Percentiles rank a stretch among this genome's conserved stretches.
phyloP scores from a whole-genome alignment of 2,113 vertebrate genomes.

The Ciconia boyciana region DNA sequence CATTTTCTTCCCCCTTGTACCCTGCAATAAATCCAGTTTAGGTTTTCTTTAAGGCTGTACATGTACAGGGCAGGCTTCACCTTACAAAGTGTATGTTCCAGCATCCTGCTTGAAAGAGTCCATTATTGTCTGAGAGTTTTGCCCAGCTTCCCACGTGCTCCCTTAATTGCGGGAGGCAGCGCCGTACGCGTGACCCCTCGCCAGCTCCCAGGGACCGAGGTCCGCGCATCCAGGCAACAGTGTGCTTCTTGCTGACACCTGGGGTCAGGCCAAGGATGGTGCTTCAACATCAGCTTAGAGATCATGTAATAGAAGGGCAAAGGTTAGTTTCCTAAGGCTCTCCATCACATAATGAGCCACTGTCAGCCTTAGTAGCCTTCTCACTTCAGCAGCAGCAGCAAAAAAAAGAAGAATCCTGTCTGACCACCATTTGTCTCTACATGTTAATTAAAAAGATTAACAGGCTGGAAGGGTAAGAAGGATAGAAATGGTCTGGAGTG shows the following conservation, averaged over 20 bases:
- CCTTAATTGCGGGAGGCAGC: not conserved
- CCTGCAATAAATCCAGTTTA: not conserved
- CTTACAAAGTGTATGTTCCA: not conserved
- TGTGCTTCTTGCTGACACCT: not conserved
- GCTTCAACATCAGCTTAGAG: not conserved
- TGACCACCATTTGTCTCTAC: not conserved
- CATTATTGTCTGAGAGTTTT: not conserved
- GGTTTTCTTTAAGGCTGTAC: not conserved
- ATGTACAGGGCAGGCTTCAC: not conserved
- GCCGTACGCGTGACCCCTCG: accelerated
- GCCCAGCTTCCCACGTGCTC: not conserved
- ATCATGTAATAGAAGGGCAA: slow-evolving; percentile 1
- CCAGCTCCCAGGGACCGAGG: not conserved
- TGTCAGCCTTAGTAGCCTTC: not conserved
- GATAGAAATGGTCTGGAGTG: not conserved
- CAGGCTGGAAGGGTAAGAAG: not conserved
- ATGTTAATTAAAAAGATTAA: not conserved
- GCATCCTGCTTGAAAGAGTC: not conserved
- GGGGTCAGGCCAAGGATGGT: not conserved
- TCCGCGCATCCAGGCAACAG: not conserved
- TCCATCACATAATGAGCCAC: slow-evolving; percentile 23
- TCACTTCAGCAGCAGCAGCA: not conserved
- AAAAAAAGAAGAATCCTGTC: not conserved
- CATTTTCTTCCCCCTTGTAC: not conserved
- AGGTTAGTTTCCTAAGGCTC: slow-evolving; percentile 49